Conservation (phyloP, 2,888 invertebrate species). For the Neocrepidodera transversa region DNA sequence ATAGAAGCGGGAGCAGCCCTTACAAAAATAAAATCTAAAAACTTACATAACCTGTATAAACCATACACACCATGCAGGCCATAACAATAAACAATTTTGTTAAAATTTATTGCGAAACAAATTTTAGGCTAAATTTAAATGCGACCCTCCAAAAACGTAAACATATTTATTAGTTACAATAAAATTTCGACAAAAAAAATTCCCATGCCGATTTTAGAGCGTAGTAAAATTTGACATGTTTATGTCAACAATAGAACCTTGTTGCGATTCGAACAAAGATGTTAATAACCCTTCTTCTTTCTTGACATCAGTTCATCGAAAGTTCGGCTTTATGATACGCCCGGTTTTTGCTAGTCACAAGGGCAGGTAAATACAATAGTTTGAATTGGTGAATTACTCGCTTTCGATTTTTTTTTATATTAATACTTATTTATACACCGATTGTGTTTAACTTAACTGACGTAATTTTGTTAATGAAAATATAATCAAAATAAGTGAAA, state of each 20-base stretch:
- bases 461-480: too few relatives aligned
- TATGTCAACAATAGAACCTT: slow-evolving; percentile 43
- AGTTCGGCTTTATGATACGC: slow-evolving; percentile 34
- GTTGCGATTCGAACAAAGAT: slow-evolving; percentile 30
- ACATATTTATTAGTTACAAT: slow-evolving; percentile 42
- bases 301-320: slow-evolving; percentile 32
- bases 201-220: slow-evolving; percentile 25
- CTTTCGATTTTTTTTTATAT: too few relatives aligned
- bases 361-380: too few relatives aligned
- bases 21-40: slow-evolving; percentile 22
- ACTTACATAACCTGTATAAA: slow-evolving; percentile 27
- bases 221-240: slow-evolving; percentile 44
- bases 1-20: slow-evolving; percentile 16
- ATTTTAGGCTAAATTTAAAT: slow-evolving; percentile 48
- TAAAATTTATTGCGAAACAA: slow-evolving; percentile 37
- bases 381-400: too few relatives aligned
- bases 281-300: slow-evolving; percentile 35
- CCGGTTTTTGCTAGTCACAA: slow-evolving; percentile 8
- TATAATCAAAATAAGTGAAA: too few relatives aligned
- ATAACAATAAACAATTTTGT: slow-evolving; percentile 26
- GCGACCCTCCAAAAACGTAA: slow-evolving; percentile 36
- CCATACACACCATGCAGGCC: slow-evolving; percentile 7
- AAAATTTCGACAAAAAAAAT: slow-evolving; percentile 32
- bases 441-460: too few relatives aligned
- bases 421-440: too few relatives aligned